Conservation (phyloP, 2,113 vertebrate genomes). For the Lepus americanus region DNA sequence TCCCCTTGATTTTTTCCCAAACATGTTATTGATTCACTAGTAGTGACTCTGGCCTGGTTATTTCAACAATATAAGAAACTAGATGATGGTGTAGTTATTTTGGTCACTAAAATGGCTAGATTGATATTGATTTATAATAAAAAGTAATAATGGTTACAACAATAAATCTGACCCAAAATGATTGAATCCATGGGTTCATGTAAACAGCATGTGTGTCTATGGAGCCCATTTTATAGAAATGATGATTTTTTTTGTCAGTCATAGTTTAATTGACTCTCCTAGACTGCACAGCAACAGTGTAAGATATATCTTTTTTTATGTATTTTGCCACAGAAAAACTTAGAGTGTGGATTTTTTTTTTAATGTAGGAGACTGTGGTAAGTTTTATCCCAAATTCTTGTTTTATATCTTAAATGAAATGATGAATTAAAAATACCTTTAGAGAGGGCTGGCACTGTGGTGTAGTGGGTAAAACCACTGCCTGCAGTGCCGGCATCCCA, state of each 20-base stretch:
- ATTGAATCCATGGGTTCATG: background rate
- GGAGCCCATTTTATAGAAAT: conserved; percentile 14
- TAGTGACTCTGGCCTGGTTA: conserved; percentile 23
- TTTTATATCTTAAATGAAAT: background rate
- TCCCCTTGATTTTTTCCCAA: conserved; percentile 63
- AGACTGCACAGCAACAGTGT: background rate
- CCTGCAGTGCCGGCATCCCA: too few relatives aligned
- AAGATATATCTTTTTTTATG: background rate
- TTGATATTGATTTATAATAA: conserved; percentile 45
- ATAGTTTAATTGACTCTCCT: background rate
- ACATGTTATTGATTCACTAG: conserved; percentile 1
- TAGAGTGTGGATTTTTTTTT: conserved; percentile 8
- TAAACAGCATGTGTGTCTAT: background rate
- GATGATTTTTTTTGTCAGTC: background rate
- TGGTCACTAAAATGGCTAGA: conserved; percentile 11
- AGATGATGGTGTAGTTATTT: conserved; percentile 28
- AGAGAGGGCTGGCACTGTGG: too few relatives aligned
- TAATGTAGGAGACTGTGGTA: background rate
- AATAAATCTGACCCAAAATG: conserved; percentile 18
- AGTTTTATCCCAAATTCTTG: background rate
- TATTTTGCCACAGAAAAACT: background rate
- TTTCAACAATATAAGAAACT: conserved; percentile 52
- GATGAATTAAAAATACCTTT: background rate
- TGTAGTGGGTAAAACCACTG: too few relatives aligned
- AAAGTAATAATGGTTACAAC: conserved; percentile 12